Base-by-base conservation (phyloP, 2,888 invertebrate genomes). In the Parnassius smintheus region DNA sequence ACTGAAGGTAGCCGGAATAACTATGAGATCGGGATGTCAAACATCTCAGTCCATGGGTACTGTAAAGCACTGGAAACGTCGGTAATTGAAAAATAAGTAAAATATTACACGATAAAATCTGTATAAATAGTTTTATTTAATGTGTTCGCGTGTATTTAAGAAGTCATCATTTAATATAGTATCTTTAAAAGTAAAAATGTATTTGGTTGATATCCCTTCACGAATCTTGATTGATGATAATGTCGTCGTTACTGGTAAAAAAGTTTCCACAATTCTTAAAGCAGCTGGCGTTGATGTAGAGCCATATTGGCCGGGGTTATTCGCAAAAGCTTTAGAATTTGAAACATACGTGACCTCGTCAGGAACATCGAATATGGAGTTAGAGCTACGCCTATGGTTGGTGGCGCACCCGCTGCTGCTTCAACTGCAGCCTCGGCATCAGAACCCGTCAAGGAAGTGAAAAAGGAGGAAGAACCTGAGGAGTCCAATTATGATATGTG, bases 191-290 rank as follows among this genome's bases (percentile, higher is more conserved):
- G n/a, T n/a, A n/a, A n/a, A n/a, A n/a, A n/a, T n/a, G n/a, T n/a
- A n/a, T n/a, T n/a, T n/a, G n/a, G n/a, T n/a, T n/a, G n/a, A n/a
- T n/a, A n/a, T n/a, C n/a, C n/a, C n/a, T n/a, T n/a, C n/a, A n/a
- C n/a, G n/a, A n/a, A 97, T 99, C 92, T 94, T 99, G 78, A 96
- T 96, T 78, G 99, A 99, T 92, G 98, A 99, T 87, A 98, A 98
- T 91, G 96, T 99, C 78, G 97, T 98, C 77, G 96, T 99, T 78
- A 99, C 99, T 71, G 97, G 97, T 80, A 99, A 99, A 82, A 99
- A 99, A 92, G 98, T 99, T 88, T 95, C 95, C 73, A 98, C 99
- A 71, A 97, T 99, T 84, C 91, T 99, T 82, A 99, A 99, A 91
- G 98, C 99, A 54, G 99, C 99, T 72, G 95, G 94, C 83, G 98